Evolutionary conservation across 1,140 invertebrate species (phyloP).

Genomic region (Ostrea denselamellosa): DNA sequence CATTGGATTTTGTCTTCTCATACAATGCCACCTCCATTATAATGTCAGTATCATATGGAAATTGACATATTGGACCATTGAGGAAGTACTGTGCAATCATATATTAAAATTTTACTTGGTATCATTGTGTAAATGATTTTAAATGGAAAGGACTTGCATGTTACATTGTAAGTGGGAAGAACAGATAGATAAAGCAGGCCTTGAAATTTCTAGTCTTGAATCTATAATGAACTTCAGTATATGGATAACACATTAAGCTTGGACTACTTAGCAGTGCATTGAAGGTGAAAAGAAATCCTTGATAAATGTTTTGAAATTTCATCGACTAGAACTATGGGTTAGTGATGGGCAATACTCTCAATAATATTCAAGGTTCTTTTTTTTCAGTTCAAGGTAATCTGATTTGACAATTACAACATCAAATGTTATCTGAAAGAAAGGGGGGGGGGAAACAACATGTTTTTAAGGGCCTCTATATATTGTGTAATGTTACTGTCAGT

Average conservation of each 20-base stretch:
- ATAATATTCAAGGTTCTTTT: not conserved
- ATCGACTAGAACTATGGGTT: not conserved
- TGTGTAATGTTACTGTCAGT: too few species aligned
- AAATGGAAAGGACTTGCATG: not conserved
- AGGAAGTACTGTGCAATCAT: too few species aligned
- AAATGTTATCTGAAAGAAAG: too few species aligned
- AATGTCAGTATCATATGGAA: too few species aligned
- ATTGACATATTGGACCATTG: too few species aligned
- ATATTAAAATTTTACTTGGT: not conserved
- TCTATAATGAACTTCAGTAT: not conserved
- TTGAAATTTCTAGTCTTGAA: not conserved
- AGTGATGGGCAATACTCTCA: not conserved
- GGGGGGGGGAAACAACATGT: too few species aligned
- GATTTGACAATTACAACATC: not conserved
- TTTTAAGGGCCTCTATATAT: too few species aligned
- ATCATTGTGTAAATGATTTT: not conserved
- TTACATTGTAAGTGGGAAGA: not conserved
- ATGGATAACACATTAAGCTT: not conserved
- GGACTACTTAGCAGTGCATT: not conserved
- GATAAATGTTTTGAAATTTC: not conserved
- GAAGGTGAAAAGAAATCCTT: constrained; percentile 1
- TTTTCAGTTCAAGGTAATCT: not conserved
- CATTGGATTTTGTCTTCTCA: too few species aligned
- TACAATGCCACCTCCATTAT: too few species aligned
- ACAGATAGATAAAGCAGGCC: not conserved